Evolutionary conservation across 2,888 invertebrate species (phyloP), one percentile per base, ranked within the genome.

Genomic region (Mallateleia sp.): DNA sequence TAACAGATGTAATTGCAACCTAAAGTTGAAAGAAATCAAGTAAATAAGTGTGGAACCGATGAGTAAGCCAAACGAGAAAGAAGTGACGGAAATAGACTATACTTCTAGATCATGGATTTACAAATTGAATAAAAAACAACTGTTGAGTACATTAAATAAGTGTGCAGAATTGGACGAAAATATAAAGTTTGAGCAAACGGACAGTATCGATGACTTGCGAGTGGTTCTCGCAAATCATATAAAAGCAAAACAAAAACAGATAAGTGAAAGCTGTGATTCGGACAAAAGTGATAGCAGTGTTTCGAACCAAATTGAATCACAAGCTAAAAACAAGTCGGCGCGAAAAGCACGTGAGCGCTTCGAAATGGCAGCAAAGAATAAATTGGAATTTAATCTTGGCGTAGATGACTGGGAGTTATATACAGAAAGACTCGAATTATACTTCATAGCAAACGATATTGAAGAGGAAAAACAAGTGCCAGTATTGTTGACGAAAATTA

Each of bases 401-500:
- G 20, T 38, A 15, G 74, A 72, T 22, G 69, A 80, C 20, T 80
- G 85, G 74, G 85, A 85, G 15, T 9, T 52, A 0, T 85, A 74
- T 32, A 38, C 52, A 6, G 87, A 88, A 28, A 25, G 81, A 32
- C 45, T 84, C 0, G 81, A 84, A 20, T 74, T 71, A 11, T 75
- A 72, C 79, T 28, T 92, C 92, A 22, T 54, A 0, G 69, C 75
- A 0, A 89, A 85, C 15, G 64, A 74, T 11, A 79, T 78, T 11
- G 74, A 60, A 14, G 84, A 86, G 15, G 66, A 80, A 8, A 85
- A 80, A 42, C 85, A 87, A 77, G 72, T 64, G n/a, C 45, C 89
- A 6, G 50, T 20, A 9, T 22, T 88, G 32, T 15, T 88, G 24
- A 81, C 75, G 2, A 62, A 69, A 18, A 7, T 86, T 11, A 85